Percentiles rank a stretch among this genome's conserved stretches.
phyloP scores from a whole-genome alignment of 2,797 vertebrate species.

The Fundulus diaphanus region DNA sequence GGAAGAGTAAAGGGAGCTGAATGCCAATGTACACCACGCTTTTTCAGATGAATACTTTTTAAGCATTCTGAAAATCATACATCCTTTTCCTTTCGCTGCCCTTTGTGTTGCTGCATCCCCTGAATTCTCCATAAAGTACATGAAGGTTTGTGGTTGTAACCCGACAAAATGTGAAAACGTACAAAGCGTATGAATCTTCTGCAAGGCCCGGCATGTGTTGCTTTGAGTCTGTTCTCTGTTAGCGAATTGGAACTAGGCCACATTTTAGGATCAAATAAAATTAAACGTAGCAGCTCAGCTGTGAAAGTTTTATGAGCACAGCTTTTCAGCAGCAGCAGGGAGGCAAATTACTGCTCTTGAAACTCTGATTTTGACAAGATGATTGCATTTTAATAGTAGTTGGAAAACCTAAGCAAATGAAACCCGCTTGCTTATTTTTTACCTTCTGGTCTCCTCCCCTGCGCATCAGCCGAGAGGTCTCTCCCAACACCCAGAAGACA shows the following conservation, averaged over 20 bases:
- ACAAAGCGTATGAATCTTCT: background rate
- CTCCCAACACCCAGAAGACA: slow-evolving; percentile 85
- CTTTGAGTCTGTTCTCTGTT: background rate
- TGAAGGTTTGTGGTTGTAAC: background rate
- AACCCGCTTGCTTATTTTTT: background rate
- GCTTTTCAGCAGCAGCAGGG: background rate
- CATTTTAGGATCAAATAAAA: background rate
- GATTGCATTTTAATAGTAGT: background rate
- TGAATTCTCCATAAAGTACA: background rate
- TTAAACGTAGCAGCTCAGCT: background rate
- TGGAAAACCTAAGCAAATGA: background rate
- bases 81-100: background rate
- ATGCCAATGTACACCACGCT: background rate
- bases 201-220: background rate
- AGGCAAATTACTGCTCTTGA: background rate
- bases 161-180: background rate
- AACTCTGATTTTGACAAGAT: background rate
- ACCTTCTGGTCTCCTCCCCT: slow-evolving; percentile 15
- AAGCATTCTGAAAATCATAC: background rate
- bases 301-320: background rate
- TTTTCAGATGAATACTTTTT: background rate
- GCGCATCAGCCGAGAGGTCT: slow-evolving; percentile 85
- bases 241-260: background rate
- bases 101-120: background rate
- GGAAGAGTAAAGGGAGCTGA: background rate